Conservation (phyloP, 1,140 invertebrate species). For the Antheraea pernyi region DNA sequence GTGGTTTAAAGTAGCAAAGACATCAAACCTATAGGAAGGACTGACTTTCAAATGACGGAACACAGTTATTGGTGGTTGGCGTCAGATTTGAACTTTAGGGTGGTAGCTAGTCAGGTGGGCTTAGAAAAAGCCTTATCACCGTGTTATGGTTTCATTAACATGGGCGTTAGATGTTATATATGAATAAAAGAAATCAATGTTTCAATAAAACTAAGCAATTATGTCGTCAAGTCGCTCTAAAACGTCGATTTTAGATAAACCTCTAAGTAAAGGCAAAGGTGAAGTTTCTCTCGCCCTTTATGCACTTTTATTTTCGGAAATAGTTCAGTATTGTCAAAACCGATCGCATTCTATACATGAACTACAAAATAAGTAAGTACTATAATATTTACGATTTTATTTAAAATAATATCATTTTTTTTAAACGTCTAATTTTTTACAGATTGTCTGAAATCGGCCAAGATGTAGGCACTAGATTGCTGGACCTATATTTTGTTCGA, state of each 20-base stretch:
- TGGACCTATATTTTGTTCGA: conserved; percentile 95
- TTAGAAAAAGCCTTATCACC: no score
- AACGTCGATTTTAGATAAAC: conserved; percentile 94
- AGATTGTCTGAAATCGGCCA: conserved; percentile 96
- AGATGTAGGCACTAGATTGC: conserved; percentile 95
- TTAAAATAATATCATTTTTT: no score
- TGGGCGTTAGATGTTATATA: background rate
- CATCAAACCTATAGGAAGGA: no score
- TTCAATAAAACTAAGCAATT: background rate
- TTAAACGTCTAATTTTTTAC: no score
- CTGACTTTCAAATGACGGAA: no score
- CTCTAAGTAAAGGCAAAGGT: conserved; percentile 93
- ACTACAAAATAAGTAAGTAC: conserved; percentile 91
- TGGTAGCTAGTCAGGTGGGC: no score
- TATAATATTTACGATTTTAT: background rate
- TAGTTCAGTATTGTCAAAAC: conserved; percentile 99
- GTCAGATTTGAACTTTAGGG: no score
- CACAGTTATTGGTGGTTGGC: no score
- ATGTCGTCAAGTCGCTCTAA: conserved; percentile 79
- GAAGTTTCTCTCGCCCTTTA: conserved; percentile 96
- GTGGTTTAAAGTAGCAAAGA: no score
- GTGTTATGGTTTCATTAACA: no score
- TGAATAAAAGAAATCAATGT: background rate
- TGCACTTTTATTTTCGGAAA: conserved; percentile 97
- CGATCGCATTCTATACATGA: conserved; percentile 96